Conservation (phyloP, 2,113 vertebrate species). For the Nannobrachium achirus region DNA sequence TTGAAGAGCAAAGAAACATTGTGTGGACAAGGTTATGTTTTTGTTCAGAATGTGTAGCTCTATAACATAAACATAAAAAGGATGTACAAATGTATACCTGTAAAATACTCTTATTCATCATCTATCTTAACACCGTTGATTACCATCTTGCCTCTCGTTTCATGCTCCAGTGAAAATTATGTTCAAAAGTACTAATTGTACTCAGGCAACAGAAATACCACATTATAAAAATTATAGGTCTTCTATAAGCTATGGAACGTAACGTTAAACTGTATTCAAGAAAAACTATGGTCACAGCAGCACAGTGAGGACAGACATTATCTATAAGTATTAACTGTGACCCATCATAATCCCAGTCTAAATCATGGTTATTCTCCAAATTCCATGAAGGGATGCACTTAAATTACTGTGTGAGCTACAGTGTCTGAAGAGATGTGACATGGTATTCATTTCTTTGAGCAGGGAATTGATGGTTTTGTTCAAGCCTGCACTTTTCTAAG, state of each 20-base stretch:
- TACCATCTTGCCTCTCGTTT: constrained; percentile 26
- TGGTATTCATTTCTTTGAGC: not conserved
- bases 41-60: constrained; percentile 20
- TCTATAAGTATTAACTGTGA: no score
- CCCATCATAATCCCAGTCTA: not conserved
- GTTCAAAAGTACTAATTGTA: constrained; percentile 28
- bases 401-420: not conserved
- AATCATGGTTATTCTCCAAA: not conserved
- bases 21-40: not conserved
- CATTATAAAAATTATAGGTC: no score
- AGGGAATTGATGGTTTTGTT: constrained; percentile 1
- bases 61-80: constrained; percentile 33
- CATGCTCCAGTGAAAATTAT: constrained; percentile 35
- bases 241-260: not conserved
- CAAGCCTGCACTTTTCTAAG: no score
- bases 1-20: no score
- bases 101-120: constrained; percentile 24
- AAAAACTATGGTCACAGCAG: not conserved
- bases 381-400: constrained; percentile 5
- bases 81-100: constrained; percentile 11
- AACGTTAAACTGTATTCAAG: not conserved
- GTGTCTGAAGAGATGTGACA: not conserved
- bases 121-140: constrained; percentile 59
- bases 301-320: no score
- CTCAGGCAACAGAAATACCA: not conserved